These are phyloP conservation scores for Helobdella robusta DNA, from an alignment of 2,888 invertebrate species.

Conservation along the genomic window DNA sequence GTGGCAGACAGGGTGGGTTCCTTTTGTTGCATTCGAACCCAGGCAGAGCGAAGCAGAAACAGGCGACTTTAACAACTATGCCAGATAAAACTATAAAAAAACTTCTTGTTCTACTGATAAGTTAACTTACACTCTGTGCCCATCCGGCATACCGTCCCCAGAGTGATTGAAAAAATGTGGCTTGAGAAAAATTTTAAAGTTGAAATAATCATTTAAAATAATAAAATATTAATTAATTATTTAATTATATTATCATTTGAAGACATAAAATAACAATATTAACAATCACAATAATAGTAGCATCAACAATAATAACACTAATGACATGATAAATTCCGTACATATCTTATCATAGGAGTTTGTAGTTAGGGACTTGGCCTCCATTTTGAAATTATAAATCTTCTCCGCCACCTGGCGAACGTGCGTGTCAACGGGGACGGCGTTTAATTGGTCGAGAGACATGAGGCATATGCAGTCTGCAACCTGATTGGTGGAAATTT, in stretches of 20 bases:
- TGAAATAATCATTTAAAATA: background rate
- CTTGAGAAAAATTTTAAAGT: constrained; percentile 37
- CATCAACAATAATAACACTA: background rate
- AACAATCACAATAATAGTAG: background rate
- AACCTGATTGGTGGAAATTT: constrained; percentile 56
- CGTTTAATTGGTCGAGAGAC: constrained; percentile 77
- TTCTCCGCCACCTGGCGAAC: constrained; percentile 79
- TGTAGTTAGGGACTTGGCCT: constrained; percentile 68
- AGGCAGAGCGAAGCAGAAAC: too few relatives aligned
- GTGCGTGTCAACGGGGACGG: constrained; percentile 91
- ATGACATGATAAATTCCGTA: constrained; percentile 31
- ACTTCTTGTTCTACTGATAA: too few relatives aligned
- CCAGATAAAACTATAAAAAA: too few relatives aligned
- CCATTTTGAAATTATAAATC: constrained; percentile 61
- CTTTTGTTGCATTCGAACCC: too few relatives aligned
- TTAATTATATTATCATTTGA: background rate
- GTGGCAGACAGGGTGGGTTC: too few relatives aligned
- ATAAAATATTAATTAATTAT: background rate
- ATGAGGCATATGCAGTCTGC: constrained; percentile 95
- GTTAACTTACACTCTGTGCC: constrained; percentile 77
- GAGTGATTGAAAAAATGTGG: constrained; percentile 63
- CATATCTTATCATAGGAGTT: constrained; percentile 77
- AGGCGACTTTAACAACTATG: too few relatives aligned
- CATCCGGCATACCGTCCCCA: constrained; percentile 84
- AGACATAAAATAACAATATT: background rate